Evolutionary conservation across 2,797 vertebrate species (phyloP).

Genomic region (Hafferia zeledoni): DNA sequence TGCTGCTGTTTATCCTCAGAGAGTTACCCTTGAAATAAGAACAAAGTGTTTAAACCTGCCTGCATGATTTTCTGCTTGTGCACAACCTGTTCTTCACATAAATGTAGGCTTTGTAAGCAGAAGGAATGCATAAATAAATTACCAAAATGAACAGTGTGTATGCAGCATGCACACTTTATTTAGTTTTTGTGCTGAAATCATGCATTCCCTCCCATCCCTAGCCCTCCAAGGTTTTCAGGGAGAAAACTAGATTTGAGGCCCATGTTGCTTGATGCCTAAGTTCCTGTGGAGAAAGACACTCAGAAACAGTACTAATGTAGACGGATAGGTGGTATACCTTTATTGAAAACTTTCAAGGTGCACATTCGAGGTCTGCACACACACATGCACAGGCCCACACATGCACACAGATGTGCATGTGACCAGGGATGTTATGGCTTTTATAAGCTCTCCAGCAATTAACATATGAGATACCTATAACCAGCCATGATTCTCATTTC

Average conservation of each 20-base stretch:
- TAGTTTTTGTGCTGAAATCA: not conserved
- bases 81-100: not conserved
- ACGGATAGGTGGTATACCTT: too few species aligned
- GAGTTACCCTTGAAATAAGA: not conserved
- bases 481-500: too few species aligned
- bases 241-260: not conserved
- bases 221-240: not conserved
- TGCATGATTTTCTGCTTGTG: not conserved
- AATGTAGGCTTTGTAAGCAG: not conserved
- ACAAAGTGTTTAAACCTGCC: not conserved
- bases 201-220: not conserved
- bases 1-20: not conserved
- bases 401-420: too few species aligned
- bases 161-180: not conserved
- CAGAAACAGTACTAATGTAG: too few species aligned
- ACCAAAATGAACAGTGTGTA: not conserved
- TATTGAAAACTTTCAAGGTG: too few species aligned
- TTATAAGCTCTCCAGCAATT: too few species aligned
- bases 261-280: too few species aligned
- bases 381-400: too few species aligned
- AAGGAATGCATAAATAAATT: not conserved
- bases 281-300: too few species aligned
- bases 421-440: too few species aligned
- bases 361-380: too few species aligned
- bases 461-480: too few species aligned